Base-by-base conservation (phyloP, 2,888 invertebrate genomes). In the Zygogramma bicolorata region DNA sequence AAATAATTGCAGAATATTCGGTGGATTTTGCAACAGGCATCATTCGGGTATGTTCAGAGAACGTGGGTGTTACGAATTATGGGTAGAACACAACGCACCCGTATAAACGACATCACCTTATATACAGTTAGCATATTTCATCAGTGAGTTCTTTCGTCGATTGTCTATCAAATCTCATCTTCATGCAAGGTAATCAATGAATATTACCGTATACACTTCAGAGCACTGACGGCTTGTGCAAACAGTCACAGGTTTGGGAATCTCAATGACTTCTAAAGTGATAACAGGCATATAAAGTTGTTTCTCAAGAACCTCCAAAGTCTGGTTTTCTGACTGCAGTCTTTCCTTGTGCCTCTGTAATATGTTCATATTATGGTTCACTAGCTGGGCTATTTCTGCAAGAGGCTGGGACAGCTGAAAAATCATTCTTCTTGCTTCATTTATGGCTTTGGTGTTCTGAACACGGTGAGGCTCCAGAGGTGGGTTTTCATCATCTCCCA, bases 381-480 rank as follows among this genome's bases (percentile, higher is more conserved):
- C 84, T 1, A 83, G 70, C 71, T 86, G 82, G 0, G 83, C 79
- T 60, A 86, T 85, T 65, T 86, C 86, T 3, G 85, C 84, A 68
- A 86, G 75, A 0, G 86, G 86, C 73, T 84, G 81, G 0, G 85
- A 78, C 27, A 86, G 67, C 18, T 85, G 81, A 29, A 81, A 75
- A 34, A 86, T 84, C 13, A 83, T 70, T 61, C 83, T 78, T n/a
- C 86, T 73, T 1, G 85, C 84, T 70, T 86, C 83, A 53, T 85
- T 86, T 0, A 86, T 77, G 4, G 84, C 84, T 13, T 82, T 70
- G 1, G 86, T 86, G 53, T 82, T 82, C 63, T 81, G 75, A 3
- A 85, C 81, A 42, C 76, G 71, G 63, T 86, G 86, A 0, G 86
- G 85, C 53, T 73, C 72, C 15, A 86, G 69, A 6, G 79, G 73